Evolutionary conservation across 2,888 invertebrate species (phyloP), one percentile per base, ranked within the genome.

Genomic region (Drosophila austrosaltans): DNA sequence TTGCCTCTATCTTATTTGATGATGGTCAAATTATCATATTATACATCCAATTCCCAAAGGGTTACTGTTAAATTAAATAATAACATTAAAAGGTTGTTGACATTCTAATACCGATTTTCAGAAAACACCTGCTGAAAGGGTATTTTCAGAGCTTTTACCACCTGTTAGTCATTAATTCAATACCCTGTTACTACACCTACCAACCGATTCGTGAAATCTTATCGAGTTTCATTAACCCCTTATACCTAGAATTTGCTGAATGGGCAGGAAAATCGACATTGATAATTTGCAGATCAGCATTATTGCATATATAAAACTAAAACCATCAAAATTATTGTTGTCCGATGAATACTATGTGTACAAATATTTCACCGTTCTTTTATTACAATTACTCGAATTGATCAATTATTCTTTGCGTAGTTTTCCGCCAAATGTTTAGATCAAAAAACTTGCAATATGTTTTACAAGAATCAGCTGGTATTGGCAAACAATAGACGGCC

Each of bases 161-260:
- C 36, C 74, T 73, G 64, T 32, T 54, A 16, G 25, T 25, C 22
- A 40, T 59, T 66, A 62, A 56, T 63, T 64, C 67, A 54, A 63
- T 60, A 48, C 16, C 16, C 16, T 48, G n/a, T 6, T 22, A 39
- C 39, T 16, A 4, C 39, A 1, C 22, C 20, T 36, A 32, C 10
- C 28, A 57, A 16, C 10, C 57, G 10, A 60, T 56, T 56, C 42
- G 20, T 36, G 58, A 48, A 78, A 77, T 80, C 78, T 76, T 82
- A 85, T 87, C 82, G 48, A 42, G 59, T 56, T 56, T 67, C 66
- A 63, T 64, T 12, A 30, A 36, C 25, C 44, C 6, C 56, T 25
- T 59, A 32, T 53, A 36, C 16, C 36, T 67, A 63, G 30, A 66
- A 66, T 54, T 32, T 22, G 73, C 73, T 53, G 63, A 74, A 40